These are phyloP conservation scores for Euwallacea similis DNA, from an alignment of 1,140 invertebrate genomes.

Conservation along the genomic window DNA sequence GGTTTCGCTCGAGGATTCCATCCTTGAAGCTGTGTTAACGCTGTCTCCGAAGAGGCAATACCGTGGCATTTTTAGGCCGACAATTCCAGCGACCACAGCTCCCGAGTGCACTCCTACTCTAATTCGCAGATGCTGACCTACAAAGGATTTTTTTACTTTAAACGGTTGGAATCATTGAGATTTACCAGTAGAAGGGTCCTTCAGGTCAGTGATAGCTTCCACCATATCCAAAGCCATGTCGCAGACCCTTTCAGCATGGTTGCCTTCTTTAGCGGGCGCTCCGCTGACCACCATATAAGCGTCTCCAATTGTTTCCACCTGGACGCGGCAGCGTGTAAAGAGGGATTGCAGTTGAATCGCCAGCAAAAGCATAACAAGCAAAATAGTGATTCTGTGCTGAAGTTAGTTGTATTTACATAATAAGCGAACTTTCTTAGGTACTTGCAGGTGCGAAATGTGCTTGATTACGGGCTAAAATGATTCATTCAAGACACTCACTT, in stretches of 20 bases:
- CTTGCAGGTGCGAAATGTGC: neutral
- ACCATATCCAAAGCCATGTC: slow-evolving; percentile 97
- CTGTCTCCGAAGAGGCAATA: slow-evolving; percentile 93
- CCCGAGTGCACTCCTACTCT: slow-evolving; percentile 89
- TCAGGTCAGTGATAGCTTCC: slow-evolving; percentile 85
- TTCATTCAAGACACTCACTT: slow-evolving; percentile 63
- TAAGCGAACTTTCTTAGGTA: no score
- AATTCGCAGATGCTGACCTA: slow-evolving; percentile 84
- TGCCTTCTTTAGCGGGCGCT: slow-evolving; percentile 83
- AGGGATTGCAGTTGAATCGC: slow-evolving; percentile 29
- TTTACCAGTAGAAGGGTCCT: slow-evolving; percentile 85
- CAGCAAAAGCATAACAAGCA: slow-evolving; percentile 16
- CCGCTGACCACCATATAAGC: slow-evolving; percentile 97
- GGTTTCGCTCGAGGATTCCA: slow-evolving; percentile 88
- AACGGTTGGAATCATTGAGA: neutral
- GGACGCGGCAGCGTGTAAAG: slow-evolving; percentile 35
- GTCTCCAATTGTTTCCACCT: slow-evolving; percentile 97
- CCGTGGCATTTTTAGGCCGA: slow-evolving; percentile 90
- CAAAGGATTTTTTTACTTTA: slow-evolving; percentile 30
- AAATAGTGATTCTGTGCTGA: slow-evolving; percentile 18
- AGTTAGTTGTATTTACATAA: no score
- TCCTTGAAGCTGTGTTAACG: slow-evolving; percentile 88
- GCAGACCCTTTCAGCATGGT: slow-evolving; percentile 92
- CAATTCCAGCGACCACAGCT: slow-evolving; percentile 91
- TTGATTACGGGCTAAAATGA: neutral